phyloP scores from a whole-genome alignment of 37 sponge, comb jelly and placozoan species.

The Cladorhizidae sp. region DNA sequence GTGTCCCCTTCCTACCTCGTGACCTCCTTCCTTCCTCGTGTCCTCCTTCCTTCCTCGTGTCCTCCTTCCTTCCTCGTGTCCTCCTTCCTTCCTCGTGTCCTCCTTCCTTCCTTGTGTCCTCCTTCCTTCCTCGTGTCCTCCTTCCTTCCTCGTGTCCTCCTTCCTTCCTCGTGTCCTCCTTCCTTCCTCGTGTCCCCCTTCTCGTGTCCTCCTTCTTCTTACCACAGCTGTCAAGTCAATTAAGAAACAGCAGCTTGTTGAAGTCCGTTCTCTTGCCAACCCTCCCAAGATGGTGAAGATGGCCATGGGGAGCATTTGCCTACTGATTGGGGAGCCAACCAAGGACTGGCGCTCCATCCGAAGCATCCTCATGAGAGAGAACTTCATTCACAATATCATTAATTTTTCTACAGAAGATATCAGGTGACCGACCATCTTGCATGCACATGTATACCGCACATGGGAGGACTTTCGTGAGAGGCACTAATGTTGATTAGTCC shows the following conservation, averaged over 20 bases:
- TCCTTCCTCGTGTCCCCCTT: no score
- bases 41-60: no score
- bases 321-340: slow-evolving; percentile 88
- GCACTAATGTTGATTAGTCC: no score
- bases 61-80: no score
- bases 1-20: no score
- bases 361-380: slow-evolving; percentile 79
- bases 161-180: no score
- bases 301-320: slow-evolving; percentile 91
- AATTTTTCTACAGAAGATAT: slow-evolving; percentile 91
- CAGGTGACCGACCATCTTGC: no score
- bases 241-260: slow-evolving; percentile 90
- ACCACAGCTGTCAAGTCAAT: slow-evolving; percentile 86
- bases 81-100: no score
- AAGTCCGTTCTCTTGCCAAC: slow-evolving; percentile 82
- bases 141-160: no score
- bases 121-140: no score
- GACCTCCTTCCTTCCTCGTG: no score
- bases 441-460: neutral
- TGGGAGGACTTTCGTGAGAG: neutral
- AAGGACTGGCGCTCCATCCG: slow-evolving; percentile 90
- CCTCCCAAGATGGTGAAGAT: slow-evolving; percentile 91
- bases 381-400: slow-evolving; percentile 86
- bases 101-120: no score
- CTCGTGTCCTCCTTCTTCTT: neutral